These are phyloP conservation scores for Anomalospiza imberbis DNA, from an alignment of 2,797 vertebrate genomes.

Conservation along the genomic window DNA sequence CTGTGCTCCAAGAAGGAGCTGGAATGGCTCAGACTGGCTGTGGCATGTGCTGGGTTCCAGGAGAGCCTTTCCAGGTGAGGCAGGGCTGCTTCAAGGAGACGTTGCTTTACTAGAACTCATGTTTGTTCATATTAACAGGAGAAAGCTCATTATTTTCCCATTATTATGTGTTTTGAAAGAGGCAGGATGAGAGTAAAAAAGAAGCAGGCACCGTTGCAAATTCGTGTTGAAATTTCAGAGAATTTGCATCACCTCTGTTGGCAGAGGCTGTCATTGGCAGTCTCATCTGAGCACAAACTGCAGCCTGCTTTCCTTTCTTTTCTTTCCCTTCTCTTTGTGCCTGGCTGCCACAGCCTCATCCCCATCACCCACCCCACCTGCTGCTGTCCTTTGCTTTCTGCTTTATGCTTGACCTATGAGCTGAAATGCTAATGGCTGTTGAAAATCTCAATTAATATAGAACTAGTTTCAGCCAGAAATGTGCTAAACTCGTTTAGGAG, in stretches of 20 bases:
- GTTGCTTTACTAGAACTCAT: rapidly evolving
- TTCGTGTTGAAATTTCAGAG: not conserved
- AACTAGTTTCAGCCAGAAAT: not conserved
- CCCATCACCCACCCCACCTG: not conserved
- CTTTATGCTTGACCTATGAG: slow-evolving; percentile 18
- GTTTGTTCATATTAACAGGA: not conserved
- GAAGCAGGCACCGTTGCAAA: not conserved
- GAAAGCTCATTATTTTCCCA: not conserved
- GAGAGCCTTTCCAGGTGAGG: not conserved
- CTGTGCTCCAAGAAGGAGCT: not conserved
- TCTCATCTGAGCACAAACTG: not conserved
- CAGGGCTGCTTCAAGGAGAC: not conserved
- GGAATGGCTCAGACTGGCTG: not conserved
- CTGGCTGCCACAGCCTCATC: not conserved
- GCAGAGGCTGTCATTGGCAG: not conserved
- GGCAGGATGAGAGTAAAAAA: not conserved
- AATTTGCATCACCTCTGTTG: not conserved
- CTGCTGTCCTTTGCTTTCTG: not conserved
- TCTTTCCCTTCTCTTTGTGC: not conserved
- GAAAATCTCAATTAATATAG: slow-evolving; percentile 25
- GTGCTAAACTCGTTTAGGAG: not conserved
- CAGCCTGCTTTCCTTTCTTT: not conserved
- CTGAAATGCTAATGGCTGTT: not conserved
- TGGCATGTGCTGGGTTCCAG: not conserved
- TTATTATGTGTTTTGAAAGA: not conserved